Percentiles rank a stretch among this genome's conserved stretches.
These are phyloP conservation scores for Lophius americanus DNA, from an alignment of 2,797 vertebrate species.

Conservation along the genomic window DNA sequence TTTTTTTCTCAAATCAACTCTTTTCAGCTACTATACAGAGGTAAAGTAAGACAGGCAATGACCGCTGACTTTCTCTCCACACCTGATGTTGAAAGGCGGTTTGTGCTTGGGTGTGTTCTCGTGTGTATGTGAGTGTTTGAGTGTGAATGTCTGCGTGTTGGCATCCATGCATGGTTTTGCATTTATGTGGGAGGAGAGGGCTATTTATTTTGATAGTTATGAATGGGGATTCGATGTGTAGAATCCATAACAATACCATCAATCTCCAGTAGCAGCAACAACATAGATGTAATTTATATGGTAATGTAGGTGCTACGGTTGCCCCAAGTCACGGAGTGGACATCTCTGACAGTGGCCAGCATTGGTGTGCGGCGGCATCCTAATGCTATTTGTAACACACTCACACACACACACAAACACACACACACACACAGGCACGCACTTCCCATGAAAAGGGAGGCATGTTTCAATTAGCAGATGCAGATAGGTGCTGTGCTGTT, in stretches of 20 bases:
- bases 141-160: slow-evolving; percentile 7
- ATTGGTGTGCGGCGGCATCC: slow-evolving; percentile 56
- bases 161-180: slow-evolving; percentile 37
- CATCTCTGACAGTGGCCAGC: slow-evolving; percentile 74
- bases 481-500: slow-evolving; percentile 39
- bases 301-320: slow-evolving; percentile 74
- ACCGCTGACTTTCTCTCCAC: slow-evolving; percentile 53
- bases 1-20: slow-evolving; percentile 28
- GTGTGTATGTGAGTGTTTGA: background rate
- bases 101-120: background rate
- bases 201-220: slow-evolving; percentile 80
- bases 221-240: slow-evolving; percentile 71
- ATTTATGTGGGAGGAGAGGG: slow-evolving; percentile 63
- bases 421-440: slow-evolving; percentile 21
- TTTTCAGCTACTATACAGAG: slow-evolving; percentile 51
- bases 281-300: slow-evolving; percentile 86
- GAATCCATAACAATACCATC: slow-evolving; percentile 83
- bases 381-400: slow-evolving; percentile 61
- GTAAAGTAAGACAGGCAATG: slow-evolving; percentile 58
- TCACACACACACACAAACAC: slow-evolving; percentile 26
- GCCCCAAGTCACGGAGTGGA: slow-evolving; percentile 71
- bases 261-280: slow-evolving; percentile 76
- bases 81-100: slow-evolving; percentile 47
- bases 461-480: slow-evolving; percentile 71
- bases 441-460: slow-evolving; percentile 29